A percentile compares a stretch with the other conserved stretches of the same genome.
phyloP scores from a whole-genome alignment of 2,888 invertebrate species.

The Lasioglossum oenotherae region DNA sequence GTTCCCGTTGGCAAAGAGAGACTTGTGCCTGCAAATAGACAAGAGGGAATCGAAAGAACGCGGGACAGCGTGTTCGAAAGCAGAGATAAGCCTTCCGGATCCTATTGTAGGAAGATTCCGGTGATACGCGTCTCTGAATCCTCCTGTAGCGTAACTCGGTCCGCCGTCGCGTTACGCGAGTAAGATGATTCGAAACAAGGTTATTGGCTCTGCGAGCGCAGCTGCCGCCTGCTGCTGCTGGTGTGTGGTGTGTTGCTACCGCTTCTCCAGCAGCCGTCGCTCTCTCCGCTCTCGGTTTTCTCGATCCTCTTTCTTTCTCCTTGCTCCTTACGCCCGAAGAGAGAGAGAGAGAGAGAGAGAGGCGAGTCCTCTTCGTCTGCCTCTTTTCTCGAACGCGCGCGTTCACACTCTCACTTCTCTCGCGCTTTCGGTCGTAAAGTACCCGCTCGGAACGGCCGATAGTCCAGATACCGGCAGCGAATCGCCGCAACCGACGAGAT shows the following conservation, averaged over 20 bases:
- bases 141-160: constrained; percentile 65
- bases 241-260: constrained; percentile 22
- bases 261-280: constrained; percentile 50
- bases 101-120: neutral
- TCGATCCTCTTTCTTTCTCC: constrained; percentile 15
- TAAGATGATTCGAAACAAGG: constrained; percentile 80
- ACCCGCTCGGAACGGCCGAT: neutral
- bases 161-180: constrained; percentile 72
- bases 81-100: neutral
- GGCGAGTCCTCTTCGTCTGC: neutral
- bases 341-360: too few relatives aligned
- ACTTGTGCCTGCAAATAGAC: neutral
- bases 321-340: neutral
- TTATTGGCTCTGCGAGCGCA: constrained; percentile 77
- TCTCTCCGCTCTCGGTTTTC: constrained; percentile 31
- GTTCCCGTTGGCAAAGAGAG: neutral
- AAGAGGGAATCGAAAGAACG: neutral
- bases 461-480: neutral
- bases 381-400: neutral
- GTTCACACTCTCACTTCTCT: constrained; percentile 26
- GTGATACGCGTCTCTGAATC: constrained; percentile 20
- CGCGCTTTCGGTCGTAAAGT: constrained; percentile 12
- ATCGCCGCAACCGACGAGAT: neutral
- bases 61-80: neutral
- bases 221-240: constrained; percentile 63